Base-by-base conservation (phyloP, 2,888 invertebrate genomes). In the Phengaris alcon region DNA sequence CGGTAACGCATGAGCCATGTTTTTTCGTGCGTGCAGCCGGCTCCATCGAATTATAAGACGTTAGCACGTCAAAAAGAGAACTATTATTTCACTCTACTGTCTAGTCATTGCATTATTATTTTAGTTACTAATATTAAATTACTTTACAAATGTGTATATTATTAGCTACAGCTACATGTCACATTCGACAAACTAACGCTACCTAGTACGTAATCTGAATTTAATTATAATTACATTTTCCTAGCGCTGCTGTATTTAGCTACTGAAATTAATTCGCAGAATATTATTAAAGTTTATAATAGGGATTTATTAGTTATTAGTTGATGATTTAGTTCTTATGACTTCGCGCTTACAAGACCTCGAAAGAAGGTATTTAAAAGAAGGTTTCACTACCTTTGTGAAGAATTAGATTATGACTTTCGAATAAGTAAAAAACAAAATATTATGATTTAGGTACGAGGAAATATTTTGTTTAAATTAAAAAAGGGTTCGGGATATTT, bases 171-270 rank as follows among this genome's bases (percentile, higher is more conserved):
- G 2, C 10, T 51, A 51, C 35, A 35, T 35, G 54, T 57, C 8
- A 15, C 15, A 10, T 59, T 59, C 59, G 59, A 59, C 10, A 15
- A 22, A 22, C 4, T 59, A n/a, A 7, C 55, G 15, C 64, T 64
- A 64, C 64, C 10, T 35, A 64, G 12, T 22, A 59, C 15, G 10
- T 59, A 59, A 59, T 59, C 54, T 3, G 10, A 59, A 22, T 59
- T 59, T 59, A 64, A 35, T 35, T 64, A 22, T 6, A 35, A 22
- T 64, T 35, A 64, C 64, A 64, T 64, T 64, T 64, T 64, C 64
- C 22, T 35, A 6, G 35, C 35, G 12, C 64, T 10, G 64, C 12
- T 35, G 35, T 64, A 64, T 64, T 12, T 7, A 22, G 10, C 2
- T 64, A 64, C 6, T 12, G 9, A 22, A 35, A 64, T 64, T 64